Percentiles rank a stretch among this genome's conserved stretches.
Conservation (phyloP, 2,888 invertebrate species). For the Sphinx pinastri region DNA sequence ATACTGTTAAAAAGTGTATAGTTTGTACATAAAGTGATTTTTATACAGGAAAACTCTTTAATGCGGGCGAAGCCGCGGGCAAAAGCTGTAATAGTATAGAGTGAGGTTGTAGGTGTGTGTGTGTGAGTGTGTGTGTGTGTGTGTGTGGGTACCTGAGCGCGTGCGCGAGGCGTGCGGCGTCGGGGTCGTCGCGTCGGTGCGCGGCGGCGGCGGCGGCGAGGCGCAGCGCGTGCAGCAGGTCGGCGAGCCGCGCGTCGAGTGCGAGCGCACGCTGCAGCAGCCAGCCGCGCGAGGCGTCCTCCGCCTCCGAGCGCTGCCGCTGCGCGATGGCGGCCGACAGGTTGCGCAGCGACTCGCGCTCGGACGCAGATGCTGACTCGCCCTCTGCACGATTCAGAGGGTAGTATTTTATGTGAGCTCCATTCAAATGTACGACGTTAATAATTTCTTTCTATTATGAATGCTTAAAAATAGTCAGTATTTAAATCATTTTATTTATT, state of each 20-base stretch:
- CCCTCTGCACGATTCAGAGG: conserved; percentile 42
- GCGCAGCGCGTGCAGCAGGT: conserved; percentile 90
- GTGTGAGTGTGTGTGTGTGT: neutral
- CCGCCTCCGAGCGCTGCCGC: conserved; percentile 87
- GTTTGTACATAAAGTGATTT: too few species aligned
- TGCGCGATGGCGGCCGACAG: conserved; percentile 90
- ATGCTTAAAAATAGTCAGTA: too few species aligned
- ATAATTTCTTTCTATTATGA: too few species aligned
- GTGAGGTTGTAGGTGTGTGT: neutral
- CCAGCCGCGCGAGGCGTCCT: conserved; percentile 73
- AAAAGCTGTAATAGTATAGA: too few species aligned
- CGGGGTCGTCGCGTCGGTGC: conserved; percentile 74
- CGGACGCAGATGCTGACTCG: conserved; percentile 67
- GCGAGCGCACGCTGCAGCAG: conserved; percentile 59
- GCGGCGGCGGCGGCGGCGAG: conserved; percentile 85
- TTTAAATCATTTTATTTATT: too few species aligned
- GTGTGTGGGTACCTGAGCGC: conserved; percentile 76
- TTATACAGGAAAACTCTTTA: too few species aligned
- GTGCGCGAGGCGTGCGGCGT: conserved; percentile 70
- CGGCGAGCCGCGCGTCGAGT: conserved; percentile 88
- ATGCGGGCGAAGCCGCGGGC: too few species aligned
- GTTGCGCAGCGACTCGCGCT: conserved; percentile 89
- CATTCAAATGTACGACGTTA: too few species aligned
- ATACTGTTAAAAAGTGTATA: too few species aligned
- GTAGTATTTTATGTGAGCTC: neutral